Base-by-base conservation (phyloP, 2,888 invertebrate genomes). In the Trileptium ribeirensis region DNA sequence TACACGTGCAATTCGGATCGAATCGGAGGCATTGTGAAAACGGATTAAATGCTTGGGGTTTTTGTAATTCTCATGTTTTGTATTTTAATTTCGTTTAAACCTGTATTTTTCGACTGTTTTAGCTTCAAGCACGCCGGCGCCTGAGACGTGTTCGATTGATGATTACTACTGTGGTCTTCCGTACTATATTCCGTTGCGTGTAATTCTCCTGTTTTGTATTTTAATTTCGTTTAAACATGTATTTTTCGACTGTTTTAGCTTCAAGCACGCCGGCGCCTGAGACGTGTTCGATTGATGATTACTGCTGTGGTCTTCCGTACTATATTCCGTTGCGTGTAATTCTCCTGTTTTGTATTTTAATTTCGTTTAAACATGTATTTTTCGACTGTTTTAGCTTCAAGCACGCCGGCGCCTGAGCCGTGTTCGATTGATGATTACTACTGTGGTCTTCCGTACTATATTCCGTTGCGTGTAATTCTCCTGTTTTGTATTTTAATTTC, bases 221-320 rank as follows among this genome's bases (percentile, higher is more conserved):
- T 51, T 8, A 51, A 51, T 51, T 8, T 15, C 24, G 8, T 51
- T 51, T 15, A 51, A 51, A 51, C 8, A 15, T 51, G 51, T 51
- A 51, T 51, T 51, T 51, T 51, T 51, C 51, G 85, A n/a, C n/a
- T n/a, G n/a, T n/a, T n/a, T n/a, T n/a, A n/a, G 89, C 77, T 36
- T 33, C 77, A 3, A 75, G 77, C 38, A n/a, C 2, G 84, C 85
- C 89, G 80, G 90, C 91, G 37, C 87, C 89, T 31, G 87, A 90
- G 87, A 90, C 92, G 85, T 94, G 94, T 89, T 89, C 90, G 1
- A 31, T 36, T 78, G 89, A 90, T 81, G 91, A 92, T 88, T 89
- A 92, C 84, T 94, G 93, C 89, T 94, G 94, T 89, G 94, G 94
- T 81, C 90, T 93, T 89, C 94, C 94, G 24, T 94, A 93, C 90